phyloP scores from a whole-genome alignment of 1,140 invertebrate genomes.

The Drosophila bipectinata region DNA sequence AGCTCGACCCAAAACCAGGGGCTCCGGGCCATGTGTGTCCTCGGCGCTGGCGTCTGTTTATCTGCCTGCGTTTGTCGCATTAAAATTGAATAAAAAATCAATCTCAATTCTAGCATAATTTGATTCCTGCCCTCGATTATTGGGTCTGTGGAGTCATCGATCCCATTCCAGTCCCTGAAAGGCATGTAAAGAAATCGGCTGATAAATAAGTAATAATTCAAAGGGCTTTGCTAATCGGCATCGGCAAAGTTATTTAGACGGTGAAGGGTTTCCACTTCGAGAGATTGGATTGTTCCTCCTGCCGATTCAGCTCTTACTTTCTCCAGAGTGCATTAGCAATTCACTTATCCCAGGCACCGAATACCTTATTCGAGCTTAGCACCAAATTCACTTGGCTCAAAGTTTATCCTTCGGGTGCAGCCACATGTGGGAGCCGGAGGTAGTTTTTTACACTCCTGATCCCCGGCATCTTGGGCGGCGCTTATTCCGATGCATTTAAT shows the following conservation, averaged over 20 bases:
- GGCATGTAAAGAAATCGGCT: slow-evolving; percentile 35
- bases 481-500: slow-evolving; percentile 82
- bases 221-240: slow-evolving; percentile 46
- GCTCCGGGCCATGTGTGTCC: slow-evolving; percentile 54
- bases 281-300: background rate
- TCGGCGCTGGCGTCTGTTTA: slow-evolving; percentile 65
- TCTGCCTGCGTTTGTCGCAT: slow-evolving; percentile 82
- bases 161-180: slow-evolving; percentile 1
- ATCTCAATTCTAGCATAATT: slow-evolving; percentile 83
- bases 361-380: slow-evolving; percentile 58
- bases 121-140: slow-evolving; percentile 80
- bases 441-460: slow-evolving; percentile 8
- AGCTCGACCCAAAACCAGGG: slow-evolving; percentile 19
- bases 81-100: slow-evolving; percentile 84
- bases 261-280: slow-evolving; percentile 1
- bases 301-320: background rate
- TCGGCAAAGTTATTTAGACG: slow-evolving; percentile 48
- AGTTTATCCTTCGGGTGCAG: slow-evolving; percentile 37
- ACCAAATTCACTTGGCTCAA: slow-evolving; percentile 73
- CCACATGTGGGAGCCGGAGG: slow-evolving; percentile 32
- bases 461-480: slow-evolving; percentile 18
- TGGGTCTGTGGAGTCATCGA: slow-evolving; percentile 12
- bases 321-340: slow-evolving; percentile 33
- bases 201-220: slow-evolving; percentile 59
- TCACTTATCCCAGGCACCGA: slow-evolving; percentile 27